These are phyloP conservation scores for Baryphthengus martii DNA, from an alignment of 2,113 vertebrate genomes.

Conservation along the genomic window DNA sequence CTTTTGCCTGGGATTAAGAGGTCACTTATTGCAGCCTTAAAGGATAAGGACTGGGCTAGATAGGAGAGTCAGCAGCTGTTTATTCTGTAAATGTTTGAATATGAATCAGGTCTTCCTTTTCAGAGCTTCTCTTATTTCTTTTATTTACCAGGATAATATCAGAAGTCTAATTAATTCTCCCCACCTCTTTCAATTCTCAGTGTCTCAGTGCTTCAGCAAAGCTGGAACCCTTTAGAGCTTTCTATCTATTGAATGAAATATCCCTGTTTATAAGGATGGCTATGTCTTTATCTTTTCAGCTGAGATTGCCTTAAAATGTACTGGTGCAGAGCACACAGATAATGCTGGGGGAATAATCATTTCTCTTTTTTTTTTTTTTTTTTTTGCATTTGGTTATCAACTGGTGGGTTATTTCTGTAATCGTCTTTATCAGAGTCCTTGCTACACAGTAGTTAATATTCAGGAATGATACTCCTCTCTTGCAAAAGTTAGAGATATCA, in stretches of 20 bases:
- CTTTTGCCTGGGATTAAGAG: conserved; percentile 52
- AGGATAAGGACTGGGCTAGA: conserved; percentile 43
- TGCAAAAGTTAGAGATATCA: conserved; percentile 9
- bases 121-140: conserved; percentile 41
- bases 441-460: conserved; percentile 9
- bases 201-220: conserved; percentile 41
- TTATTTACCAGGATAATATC: conserved; percentile 62
- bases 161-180: conserved; percentile 63
- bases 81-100: conserved; percentile 70
- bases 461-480: neutral
- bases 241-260: conserved; percentile 55
- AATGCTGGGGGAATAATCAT: conserved; percentile 16
- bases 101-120: conserved; percentile 49
- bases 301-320: conserved; percentile 51
- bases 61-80: conserved; percentile 59
- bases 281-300: conserved; percentile 51
- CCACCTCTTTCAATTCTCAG: conserved; percentile 25
- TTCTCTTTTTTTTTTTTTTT: neutral
- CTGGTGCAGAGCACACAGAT: conserved; percentile 7
- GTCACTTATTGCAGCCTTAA: conserved; percentile 60
- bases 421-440: neutral
- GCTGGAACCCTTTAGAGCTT: conserved; percentile 47
- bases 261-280: conserved; percentile 50
- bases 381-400: conserved; percentile 16
- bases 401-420: conserved; percentile 27